Evolutionary conservation across 2,888 invertebrate species (phyloP).

Genomic region (Coelopa pilipes): DNA sequence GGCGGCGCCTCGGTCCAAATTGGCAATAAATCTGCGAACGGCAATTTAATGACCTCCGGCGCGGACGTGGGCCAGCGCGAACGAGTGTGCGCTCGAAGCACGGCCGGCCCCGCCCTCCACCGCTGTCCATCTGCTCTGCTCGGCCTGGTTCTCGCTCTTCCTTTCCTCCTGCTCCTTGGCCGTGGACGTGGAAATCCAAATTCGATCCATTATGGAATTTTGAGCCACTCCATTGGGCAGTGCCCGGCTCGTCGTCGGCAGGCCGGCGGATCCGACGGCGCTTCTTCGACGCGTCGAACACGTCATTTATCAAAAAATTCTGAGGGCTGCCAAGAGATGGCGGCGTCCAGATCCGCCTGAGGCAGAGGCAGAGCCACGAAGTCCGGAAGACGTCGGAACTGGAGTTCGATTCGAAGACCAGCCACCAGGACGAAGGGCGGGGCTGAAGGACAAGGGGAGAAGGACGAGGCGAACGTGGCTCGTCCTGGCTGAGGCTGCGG

Average conservation of each 20-base stretch:
- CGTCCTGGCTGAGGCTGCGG: too few relatives aligned
- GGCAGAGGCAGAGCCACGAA: too few relatives aligned
- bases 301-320: slow-evolving; percentile 32
- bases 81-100: too few relatives aligned
- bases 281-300: neutral
- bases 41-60: slow-evolving; percentile 27
- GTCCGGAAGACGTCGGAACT: neutral
- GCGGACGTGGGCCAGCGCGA: neutral
- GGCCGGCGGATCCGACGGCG: neutral
- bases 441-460: neutral
- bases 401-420: neutral
- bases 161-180: too few relatives aligned
- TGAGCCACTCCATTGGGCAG: slow-evolving; percentile 15
- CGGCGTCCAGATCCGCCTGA: too few relatives aligned
- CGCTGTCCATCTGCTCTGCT: too few relatives aligned
- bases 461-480: neutral
- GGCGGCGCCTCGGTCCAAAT: neutral
- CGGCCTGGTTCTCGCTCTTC: too few relatives aligned
- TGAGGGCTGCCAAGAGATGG: neutral
- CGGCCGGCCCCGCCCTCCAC: too few relatives aligned
- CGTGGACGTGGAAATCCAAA: too few relatives aligned
- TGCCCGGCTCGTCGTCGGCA: neutral
- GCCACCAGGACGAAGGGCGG: neutral
- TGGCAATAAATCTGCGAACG: slow-evolving; percentile 20
- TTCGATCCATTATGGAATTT: slow-evolving; percentile 11